Conservation (phyloP, 2,888 invertebrate genomes). For the Eilema caniola region DNA sequence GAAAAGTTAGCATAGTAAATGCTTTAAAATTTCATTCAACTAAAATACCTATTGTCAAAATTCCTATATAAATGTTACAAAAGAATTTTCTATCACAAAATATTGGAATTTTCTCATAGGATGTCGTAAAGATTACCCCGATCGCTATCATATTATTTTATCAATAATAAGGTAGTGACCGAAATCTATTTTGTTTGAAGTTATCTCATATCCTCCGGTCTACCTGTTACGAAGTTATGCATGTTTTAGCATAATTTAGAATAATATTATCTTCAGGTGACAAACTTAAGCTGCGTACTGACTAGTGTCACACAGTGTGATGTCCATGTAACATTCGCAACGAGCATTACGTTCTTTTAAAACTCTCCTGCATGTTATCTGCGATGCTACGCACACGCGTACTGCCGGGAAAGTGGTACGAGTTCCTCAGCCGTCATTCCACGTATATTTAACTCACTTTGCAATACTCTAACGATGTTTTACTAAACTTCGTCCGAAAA, state of each 20-base stretch:
- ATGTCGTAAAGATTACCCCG: neutral
- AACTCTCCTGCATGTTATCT: too few relatives aligned
- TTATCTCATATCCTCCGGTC: constrained; percentile 4
- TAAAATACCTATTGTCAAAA: neutral
- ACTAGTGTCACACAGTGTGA: neutral
- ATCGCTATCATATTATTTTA: neutral
- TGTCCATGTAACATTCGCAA: too few relatives aligned
- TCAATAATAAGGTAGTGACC: neutral
- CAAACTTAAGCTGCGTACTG: neutral
- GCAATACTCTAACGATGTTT: too few relatives aligned
- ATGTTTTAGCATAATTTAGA: neutral
- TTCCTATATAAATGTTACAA: neutral
- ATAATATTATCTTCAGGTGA: neutral
- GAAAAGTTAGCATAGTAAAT: too few relatives aligned
- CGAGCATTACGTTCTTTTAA: too few relatives aligned
- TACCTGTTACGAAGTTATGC: neutral
- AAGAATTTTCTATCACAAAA: neutral
- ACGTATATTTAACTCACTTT: too few relatives aligned
- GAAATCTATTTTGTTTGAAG: neutral
- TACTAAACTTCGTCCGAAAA: too few relatives aligned
- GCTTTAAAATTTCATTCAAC: too few relatives aligned
- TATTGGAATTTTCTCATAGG: neutral
- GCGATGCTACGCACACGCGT: too few relatives aligned
- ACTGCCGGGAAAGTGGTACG: too few relatives aligned
- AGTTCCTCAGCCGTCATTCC: too few relatives aligned